Evolutionary conservation across 1,140 invertebrate genomes (phyloP).

Genomic region (Pogonognathellus flavescens): DNA sequence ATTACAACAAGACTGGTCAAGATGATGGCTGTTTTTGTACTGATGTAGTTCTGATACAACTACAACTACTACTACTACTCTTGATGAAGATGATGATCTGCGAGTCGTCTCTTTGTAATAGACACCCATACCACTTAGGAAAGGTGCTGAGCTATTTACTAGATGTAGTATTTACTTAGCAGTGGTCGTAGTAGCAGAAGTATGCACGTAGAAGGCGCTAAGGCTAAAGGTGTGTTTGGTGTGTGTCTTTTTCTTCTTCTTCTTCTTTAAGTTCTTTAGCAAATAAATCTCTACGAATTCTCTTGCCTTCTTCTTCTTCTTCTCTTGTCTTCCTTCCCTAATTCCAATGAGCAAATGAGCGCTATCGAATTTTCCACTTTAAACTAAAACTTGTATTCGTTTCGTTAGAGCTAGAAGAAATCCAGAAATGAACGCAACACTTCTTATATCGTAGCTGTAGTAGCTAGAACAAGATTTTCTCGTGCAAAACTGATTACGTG

Average conservation of each 20-base stretch:
- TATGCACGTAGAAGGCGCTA: no score
- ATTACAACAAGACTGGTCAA: neutral
- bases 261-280: neutral
- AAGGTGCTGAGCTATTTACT: no score
- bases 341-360: conserved; percentile 13
- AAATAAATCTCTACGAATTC: conserved; percentile 1
- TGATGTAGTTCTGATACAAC: neutral
- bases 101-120: no score
- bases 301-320: no score
- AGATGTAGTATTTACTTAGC: no score
- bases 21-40: neutral
- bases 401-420: neutral
- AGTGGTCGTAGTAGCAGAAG: no score
- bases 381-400: conserved; percentile 12
- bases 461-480: neutral
- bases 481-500: conserved; percentile 25
- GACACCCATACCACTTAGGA: no score
- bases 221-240: neutral
- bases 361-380: conserved; percentile 9
- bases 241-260: neutral
- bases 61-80: neutral
- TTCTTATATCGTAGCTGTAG: neutral
- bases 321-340: neutral
- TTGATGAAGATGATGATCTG: neutral
- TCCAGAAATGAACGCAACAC: conserved; percentile 19